These are phyloP conservation scores for Melanostoma mellinum DNA, from an alignment of 2,888 invertebrate species.

Conservation along the genomic window DNA sequence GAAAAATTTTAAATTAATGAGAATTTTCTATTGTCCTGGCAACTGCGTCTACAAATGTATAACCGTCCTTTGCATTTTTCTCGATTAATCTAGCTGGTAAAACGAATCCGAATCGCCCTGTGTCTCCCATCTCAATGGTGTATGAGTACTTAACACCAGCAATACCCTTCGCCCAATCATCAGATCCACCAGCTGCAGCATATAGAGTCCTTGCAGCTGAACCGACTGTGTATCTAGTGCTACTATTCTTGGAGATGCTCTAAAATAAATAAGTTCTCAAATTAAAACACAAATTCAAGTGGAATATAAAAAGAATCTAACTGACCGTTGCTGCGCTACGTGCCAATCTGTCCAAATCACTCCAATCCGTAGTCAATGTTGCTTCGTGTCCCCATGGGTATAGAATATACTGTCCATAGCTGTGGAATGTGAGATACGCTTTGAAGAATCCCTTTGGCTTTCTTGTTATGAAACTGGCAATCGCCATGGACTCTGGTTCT, in stretches of 20 bases:
- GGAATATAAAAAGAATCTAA: constrained; percentile 74
- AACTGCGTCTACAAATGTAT: constrained; percentile 87
- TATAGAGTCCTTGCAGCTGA: constrained; percentile 90
- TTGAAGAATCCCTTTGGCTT: constrained; percentile 84
- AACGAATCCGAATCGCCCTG: constrained; percentile 92
- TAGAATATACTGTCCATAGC: constrained; percentile 92
- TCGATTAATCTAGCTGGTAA: constrained; percentile 90
- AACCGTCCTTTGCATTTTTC: constrained; percentile 89
- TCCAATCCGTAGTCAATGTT: constrained; percentile 87
- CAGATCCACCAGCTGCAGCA: constrained; percentile 91
- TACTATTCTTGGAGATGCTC: constrained; percentile 85
- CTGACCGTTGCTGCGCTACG: constrained; percentile 86
- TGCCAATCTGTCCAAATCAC: constrained; percentile 88
- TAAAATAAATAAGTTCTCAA: constrained; percentile 76
- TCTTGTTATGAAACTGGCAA: constrained; percentile 83
- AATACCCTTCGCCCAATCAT: constrained; percentile 95
- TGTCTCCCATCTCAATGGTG: constrained; percentile 94
- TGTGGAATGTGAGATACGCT: constrained; percentile 91
- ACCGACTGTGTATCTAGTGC: constrained; percentile 88
- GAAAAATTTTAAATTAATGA: constrained; percentile 41
- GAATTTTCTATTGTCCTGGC: constrained; percentile 82
- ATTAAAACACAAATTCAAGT: constrained; percentile 83
- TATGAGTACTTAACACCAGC: constrained; percentile 93
- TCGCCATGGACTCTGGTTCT: constrained; percentile 91
- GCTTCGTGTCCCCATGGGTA: constrained; percentile 94